Base-by-base conservation (phyloP, 2,888 invertebrate genomes). In the Lissonota sp. region DNA sequence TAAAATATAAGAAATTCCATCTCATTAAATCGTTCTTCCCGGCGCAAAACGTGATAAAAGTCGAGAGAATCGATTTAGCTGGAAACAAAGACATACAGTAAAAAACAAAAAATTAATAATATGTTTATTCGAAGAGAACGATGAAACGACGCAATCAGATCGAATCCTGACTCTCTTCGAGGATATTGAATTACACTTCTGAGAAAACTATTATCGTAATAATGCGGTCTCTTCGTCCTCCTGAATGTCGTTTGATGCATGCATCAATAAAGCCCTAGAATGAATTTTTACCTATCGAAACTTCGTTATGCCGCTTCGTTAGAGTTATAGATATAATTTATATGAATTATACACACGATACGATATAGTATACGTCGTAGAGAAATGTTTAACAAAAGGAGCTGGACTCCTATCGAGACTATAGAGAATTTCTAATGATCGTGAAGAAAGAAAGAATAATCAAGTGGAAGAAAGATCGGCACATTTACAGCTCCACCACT, bases 401-500 rank as follows among this genome's bases (percentile, higher is more conserved):
- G 80, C 80, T 78, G 80, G 80, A 66, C 80, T 81, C 77, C 77
- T 55, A 58, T 70, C 42, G 74, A 51, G 67, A 67, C 72, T 69
- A 16, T 58, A 53, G 63, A 37, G 63, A 46, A 63, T 49, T 72
- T 67, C 57, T 51, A 64, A n/a, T 49, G 39, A 64, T 44, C 16
- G 63, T 55, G 63, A 71, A 44, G 8, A 16, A 51, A 78, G 58
- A 14, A 12, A 37, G n/a, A n/a, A n/a, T n/a, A 26, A 26, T 26
- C 26, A 3, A 26, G 26, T 26, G 3, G 26, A 26, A 26, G 26
- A 26, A 26, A 26, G 3, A 26, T 26, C 26, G 26, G 26, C 26
- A 26, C 26, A 26, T 26, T 26, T 26, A 26, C 26, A 26, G 1
- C 26, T 26, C 3, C 3, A 26, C 26, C 26, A 26, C 3, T 26